Base-by-base conservation (phyloP, 1,140 invertebrate species). In the Pteromalus puparum region DNA sequence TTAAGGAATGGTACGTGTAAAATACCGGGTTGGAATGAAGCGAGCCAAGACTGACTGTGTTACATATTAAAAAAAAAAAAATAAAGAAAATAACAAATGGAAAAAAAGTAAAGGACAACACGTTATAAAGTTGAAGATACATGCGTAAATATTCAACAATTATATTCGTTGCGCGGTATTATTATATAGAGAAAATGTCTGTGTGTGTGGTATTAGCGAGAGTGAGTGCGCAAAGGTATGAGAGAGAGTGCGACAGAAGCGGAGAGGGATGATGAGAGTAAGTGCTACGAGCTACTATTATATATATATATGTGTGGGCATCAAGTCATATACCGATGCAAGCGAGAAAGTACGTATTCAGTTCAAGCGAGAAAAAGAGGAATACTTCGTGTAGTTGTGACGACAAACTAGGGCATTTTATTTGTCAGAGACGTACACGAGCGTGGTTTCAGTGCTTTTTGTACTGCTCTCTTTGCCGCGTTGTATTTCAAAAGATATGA, bases 1-100 rank as follows among this genome's bases (percentile, higher is more conserved):
- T 98, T 87, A 98, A 98, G 95, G 97, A 98, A 93, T 98, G 97
- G 97, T 98, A 98, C 91, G 97, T 98, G 91, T 97, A 95, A 95
- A 87, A 86, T 61, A 75, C 30, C 28, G 84, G 67, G 81, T 85
- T 42, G 76, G 28, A 85, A 81, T 67, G 86, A 88, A 88, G 87
- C 83, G 87, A 90, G 88, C 88, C 87, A 90, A 91, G 90, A 90
- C 89, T 90, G 89, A 91, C 88, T 89, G 89, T 88, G 88, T 88
- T 89, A 86, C 79, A 85, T 79, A 84, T 77, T 67, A 30, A 68
- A 38, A 85, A 87, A 53, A n/a, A 13, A 73, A n/a, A 82, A 26
- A 38, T 18, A 77, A 82, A 34, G 7, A 67, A 34, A 65, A 65
- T 34, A 30, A 67, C 30, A 78, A 78, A 78, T 30, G 53, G 65